Percentiles rank a stretch among this genome's conserved stretches.
These are phyloP conservation scores for Whitmania pigra DNA, from an alignment of 1,140 invertebrate genomes.

Conservation along the genomic window DNA sequence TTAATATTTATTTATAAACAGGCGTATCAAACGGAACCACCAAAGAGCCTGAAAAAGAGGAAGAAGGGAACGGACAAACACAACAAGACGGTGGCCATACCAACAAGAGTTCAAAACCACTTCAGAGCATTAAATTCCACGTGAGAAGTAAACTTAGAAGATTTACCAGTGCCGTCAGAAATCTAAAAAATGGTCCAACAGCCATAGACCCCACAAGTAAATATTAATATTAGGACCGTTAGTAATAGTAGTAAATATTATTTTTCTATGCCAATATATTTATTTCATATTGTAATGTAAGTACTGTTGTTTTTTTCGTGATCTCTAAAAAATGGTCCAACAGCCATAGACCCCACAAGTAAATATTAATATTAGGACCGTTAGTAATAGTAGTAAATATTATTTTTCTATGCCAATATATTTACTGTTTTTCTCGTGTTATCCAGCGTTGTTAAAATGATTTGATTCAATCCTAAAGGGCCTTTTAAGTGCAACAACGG, in stretches of 20 bases:
- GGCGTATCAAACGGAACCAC: neutral
- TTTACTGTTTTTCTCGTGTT: neutral
- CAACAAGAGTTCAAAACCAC: neutral
- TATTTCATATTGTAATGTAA: no score
- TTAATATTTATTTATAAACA: neutral
- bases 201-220: neutral
- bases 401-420: neutral
- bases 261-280: neutral
- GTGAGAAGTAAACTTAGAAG: neutral
- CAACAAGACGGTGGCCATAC: neutral
- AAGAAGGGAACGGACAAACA: neutral
- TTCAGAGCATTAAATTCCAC: neutral
- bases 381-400: neutral
- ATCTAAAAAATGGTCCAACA: neutral
- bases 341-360: neutral
- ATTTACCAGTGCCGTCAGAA: neutral
- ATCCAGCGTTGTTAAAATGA: neutral
- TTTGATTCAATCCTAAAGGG: neutral
- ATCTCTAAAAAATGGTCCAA: neutral
- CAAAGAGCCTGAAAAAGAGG: neutral
- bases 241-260: neutral
- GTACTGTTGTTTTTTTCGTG: no score
- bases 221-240: neutral
- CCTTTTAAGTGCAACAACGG: neutral
- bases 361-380: neutral